Percentiles rank a stretch among this genome's conserved stretches.
Evolutionary conservation across 2,888 invertebrate species (phyloP).

Genomic region (Caenorhabditis doughertyi): DNA sequence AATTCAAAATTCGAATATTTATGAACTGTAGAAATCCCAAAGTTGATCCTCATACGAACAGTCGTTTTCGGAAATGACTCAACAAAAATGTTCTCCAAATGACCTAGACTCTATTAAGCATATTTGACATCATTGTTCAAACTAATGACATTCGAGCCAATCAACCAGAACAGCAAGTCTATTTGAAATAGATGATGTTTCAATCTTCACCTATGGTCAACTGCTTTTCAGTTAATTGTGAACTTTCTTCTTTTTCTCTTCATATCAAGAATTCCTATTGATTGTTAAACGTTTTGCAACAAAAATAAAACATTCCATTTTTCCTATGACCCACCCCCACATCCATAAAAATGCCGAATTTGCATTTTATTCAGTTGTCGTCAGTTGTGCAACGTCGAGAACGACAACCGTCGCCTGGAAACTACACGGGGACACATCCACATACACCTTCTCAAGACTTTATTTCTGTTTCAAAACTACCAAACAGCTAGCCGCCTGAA

Average conservation of each 20-base stretch:
- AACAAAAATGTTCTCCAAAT: too few species aligned
- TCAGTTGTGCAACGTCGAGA: conserved; percentile 1
- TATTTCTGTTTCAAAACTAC: neutral
- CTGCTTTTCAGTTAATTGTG: neutral
- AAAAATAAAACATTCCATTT: neutral
- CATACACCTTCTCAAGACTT: conserved; percentile 2
- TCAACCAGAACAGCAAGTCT: neutral
- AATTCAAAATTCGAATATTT: too few species aligned
- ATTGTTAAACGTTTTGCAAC: too few species aligned
- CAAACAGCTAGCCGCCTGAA: neutral
- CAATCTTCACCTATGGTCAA: too few species aligned
- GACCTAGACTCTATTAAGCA: neutral
- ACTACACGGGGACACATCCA: conserved; percentile 6
- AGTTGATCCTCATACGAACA: too few species aligned
- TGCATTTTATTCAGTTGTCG: neutral
- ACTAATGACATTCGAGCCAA: neutral
- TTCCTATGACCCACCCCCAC: too few species aligned
- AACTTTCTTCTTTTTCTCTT: neutral
- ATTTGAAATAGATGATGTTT: neutral
- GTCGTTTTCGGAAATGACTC: too few species aligned
- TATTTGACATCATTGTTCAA: neutral
- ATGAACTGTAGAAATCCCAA: too few species aligned
- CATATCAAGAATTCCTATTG: too few species aligned
- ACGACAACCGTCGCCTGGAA: conserved; percentile 6
- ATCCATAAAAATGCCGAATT: neutral